Evolutionary conservation across 2,113 vertebrate genomes (phyloP).

Genomic region (Serinus canaria): DNA sequence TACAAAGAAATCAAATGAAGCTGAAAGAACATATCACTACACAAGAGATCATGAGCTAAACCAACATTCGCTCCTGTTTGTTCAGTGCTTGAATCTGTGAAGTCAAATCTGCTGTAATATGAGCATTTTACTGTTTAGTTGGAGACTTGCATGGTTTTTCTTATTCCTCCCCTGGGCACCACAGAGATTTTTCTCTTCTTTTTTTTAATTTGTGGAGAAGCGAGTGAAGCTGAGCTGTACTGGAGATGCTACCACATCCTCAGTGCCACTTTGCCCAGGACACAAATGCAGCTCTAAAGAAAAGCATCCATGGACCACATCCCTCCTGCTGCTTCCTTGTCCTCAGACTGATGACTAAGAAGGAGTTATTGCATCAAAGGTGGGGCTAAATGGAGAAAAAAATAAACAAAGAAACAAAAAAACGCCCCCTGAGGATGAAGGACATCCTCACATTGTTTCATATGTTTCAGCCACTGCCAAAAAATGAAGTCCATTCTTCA

Average conservation of each 20-base stretch:
- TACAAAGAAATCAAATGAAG: neutral
- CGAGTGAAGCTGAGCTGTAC: fast-evolving
- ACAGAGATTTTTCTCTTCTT: neutral
- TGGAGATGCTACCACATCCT: neutral
- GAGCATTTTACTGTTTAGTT: neutral
- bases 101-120: neutral
- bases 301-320: neutral
- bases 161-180: neutral
- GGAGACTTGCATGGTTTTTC: neutral
- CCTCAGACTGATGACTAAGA: neutral
- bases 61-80: neutral
- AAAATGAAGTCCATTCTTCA: neutral
- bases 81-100: neutral
- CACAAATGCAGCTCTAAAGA: neutral
- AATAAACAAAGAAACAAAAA: neutral
- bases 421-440: neutral
- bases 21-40: neutral
- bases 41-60: neutral
- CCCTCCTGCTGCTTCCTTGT: neutral
- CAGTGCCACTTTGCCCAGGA: neutral
- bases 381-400: neutral
- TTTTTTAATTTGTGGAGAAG: neutral
- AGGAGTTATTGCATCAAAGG: neutral
- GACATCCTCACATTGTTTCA: neutral
- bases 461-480: neutral